Evolutionary conservation across 2,888 invertebrate genomes (phyloP).

Genomic region (Beris morrisii): DNA sequence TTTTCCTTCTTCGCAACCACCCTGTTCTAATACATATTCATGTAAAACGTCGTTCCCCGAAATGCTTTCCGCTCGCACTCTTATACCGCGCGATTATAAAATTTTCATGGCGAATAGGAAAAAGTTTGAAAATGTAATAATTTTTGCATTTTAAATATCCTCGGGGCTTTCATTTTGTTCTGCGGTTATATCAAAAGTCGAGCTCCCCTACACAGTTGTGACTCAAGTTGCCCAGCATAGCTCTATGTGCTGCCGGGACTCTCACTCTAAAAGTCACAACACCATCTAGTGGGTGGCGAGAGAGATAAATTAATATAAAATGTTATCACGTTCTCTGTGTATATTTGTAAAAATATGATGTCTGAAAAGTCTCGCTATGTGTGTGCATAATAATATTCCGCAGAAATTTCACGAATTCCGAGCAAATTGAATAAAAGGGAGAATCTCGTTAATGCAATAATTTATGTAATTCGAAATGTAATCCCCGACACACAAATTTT

Average conservation of each 20-base stretch:
- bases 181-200: constrained; percentile 25
- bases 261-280: not conserved
- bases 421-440: too few relatives aligned
- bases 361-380: too few relatives aligned
- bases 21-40: constrained; percentile 36
- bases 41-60: constrained; percentile 36
- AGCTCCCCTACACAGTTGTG: constrained; percentile 11
- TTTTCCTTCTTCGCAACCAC: constrained; percentile 15
- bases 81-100: constrained; percentile 34
- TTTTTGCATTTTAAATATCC: constrained; percentile 45
- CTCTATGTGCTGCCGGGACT: not conserved
- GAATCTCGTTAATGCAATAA: too few relatives aligned
- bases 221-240: not conserved
- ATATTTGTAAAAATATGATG: too few relatives aligned
- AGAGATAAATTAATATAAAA: constrained; percentile 8
- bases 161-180: constrained; percentile 43
- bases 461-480: too few relatives aligned
- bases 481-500: too few relatives aligned
- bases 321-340: constrained; percentile 10
- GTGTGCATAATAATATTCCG: too few relatives aligned
- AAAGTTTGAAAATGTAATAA: constrained; percentile 42
- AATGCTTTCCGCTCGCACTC: constrained; percentile 2
- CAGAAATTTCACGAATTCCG: too few relatives aligned
- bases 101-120: constrained; percentile 38
- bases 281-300: constrained; percentile 4